Evolutionary conservation across 2,113 vertebrate genomes (phyloP).

Genomic region (Naja naja): DNA sequence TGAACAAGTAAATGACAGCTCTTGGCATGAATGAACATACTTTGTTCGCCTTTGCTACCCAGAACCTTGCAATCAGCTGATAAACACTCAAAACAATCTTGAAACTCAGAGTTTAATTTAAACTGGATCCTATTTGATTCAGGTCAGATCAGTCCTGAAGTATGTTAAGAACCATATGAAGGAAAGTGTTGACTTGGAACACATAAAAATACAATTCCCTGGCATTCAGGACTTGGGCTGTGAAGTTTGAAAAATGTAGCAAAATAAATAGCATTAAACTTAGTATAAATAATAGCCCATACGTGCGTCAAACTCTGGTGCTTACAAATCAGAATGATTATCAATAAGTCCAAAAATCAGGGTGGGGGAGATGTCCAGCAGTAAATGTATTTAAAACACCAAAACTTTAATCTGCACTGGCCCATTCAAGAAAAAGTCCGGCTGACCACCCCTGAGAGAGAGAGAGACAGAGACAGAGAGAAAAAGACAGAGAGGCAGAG

Average conservation of each 20-base stretch:
- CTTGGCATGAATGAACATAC: conserved; percentile 59
- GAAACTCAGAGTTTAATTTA: neutral
- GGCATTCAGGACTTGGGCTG: neutral
- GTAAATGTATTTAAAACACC: neutral
- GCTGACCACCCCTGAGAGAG: too few relatives aligned
- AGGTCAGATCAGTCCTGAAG: neutral
- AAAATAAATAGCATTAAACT: neutral
- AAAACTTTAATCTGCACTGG: too few relatives aligned
- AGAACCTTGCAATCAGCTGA: conserved; percentile 46
- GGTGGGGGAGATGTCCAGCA: neutral
- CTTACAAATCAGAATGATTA: neutral
- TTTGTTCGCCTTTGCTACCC: conserved; percentile 55
- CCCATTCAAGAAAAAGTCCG: too few relatives aligned
- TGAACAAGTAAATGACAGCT: conserved; percentile 33
- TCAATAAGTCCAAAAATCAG: neutral
- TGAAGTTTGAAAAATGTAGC: neutral
- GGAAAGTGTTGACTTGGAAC: neutral
- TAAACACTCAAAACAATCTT: neutral
- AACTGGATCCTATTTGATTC: neutral
- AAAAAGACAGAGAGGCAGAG: too few relatives aligned
- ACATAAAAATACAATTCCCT: neutral
- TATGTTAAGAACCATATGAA: neutral
- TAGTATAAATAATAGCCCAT: neutral
- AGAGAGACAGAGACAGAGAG: too few relatives aligned
- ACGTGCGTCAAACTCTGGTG: neutral